phyloP scores from a whole-genome alignment of 2,113 vertebrate genomes.

The Anser brachyrhynchus region DNA sequence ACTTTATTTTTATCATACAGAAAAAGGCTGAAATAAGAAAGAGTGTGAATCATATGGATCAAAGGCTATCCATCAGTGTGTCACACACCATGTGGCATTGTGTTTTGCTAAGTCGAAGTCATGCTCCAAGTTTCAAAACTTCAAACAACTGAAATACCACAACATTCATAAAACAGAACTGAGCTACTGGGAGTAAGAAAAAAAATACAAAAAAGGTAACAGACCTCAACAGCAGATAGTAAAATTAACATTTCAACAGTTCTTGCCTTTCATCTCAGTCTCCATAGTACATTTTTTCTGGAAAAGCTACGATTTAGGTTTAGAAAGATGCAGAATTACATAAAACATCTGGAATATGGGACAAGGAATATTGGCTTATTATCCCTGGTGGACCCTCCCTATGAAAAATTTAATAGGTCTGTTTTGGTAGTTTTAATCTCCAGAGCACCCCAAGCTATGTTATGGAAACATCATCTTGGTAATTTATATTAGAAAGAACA shows the following conservation, averaged over 20 bases:
- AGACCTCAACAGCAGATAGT: conserved; percentile 95
- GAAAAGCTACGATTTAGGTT: conserved; percentile 85
- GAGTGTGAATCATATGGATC: conserved; percentile 45
- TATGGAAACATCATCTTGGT: conserved; percentile 96
- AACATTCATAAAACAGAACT: conserved; percentile 96
- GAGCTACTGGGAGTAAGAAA: conserved; percentile 90
- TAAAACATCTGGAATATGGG: conserved; percentile 97
- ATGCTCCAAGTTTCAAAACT: conserved; percentile 85
- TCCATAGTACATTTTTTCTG: conserved; percentile 86
- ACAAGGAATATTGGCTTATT: conserved; percentile 96
- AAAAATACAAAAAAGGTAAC: conserved; percentile 90
- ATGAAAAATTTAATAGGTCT: conserved; percentile 99
- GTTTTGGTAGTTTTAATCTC: conserved; percentile 95
- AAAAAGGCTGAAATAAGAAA: conserved; percentile 26
- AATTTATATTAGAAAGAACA: conserved; percentile 94
- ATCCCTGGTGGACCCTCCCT: conserved; percentile 90
- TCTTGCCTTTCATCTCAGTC: conserved; percentile 95
- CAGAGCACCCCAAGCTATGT: conserved; percentile 87
- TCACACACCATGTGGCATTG: conserved; percentile 78
- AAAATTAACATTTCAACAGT: conserved; percentile 99
- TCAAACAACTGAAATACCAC: conserved; percentile 95
- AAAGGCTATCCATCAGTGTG: conserved; percentile 73
- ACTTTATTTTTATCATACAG: conserved; percentile 6
- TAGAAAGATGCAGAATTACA: conserved; percentile 90
- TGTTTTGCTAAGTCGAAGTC: conserved; percentile 87